These are phyloP conservation scores for Calliopsis andreniformis DNA, from an alignment of 1,140 invertebrate genomes.

Conservation along the genomic window DNA sequence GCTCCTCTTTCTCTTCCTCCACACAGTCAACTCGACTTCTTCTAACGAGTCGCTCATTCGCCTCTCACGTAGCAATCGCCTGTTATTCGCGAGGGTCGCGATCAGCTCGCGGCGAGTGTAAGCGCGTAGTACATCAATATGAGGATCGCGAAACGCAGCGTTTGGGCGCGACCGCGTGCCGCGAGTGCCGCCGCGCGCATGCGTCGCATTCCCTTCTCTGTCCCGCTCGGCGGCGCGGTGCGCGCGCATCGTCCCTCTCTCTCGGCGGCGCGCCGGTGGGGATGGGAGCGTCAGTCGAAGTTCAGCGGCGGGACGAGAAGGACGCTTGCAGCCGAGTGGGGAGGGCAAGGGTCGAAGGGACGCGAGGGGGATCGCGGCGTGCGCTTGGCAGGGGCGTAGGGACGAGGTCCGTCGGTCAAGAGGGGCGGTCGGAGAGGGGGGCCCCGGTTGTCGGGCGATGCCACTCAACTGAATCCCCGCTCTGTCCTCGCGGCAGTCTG, in stretches of 20 bases:
- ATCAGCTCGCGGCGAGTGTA: conserved; percentile 61
- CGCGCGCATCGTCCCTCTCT: conserved; percentile 8
- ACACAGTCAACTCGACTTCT: too few species aligned
- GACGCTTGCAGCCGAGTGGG: background rate
- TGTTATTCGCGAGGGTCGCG: conserved; percentile 53
- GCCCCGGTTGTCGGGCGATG: conserved; percentile 70
- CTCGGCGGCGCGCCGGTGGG: conserved; percentile 12
- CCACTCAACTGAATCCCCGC: conserved; percentile 74
- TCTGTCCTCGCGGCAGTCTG: conserved; percentile 77
- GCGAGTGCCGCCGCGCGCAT: conserved; percentile 47
- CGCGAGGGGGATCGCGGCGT: background rate
- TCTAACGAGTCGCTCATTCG: conserved; percentile 39
- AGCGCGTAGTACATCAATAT: conserved; percentile 69
- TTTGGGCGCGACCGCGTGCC: conserved; percentile 73
- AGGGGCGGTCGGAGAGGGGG: conserved; percentile 4
- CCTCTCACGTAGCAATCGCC: conserved; percentile 35
- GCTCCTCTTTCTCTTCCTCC: too few species aligned
- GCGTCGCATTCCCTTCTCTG: conserved; percentile 48
- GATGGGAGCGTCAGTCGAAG: conserved; percentile 23
- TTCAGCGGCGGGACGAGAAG: conserved; percentile 14
- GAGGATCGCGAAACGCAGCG: conserved; percentile 61
- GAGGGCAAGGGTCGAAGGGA: conserved; percentile 38
- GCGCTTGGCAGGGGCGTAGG: background rate
- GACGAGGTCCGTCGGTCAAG: conserved; percentile 9
- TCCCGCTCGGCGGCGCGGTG: conserved; percentile 3